Percentiles rank a stretch among this genome's conserved stretches.
These are phyloP conservation scores for Rhopilema esculentum DNA, from an alignment of 30 jellyfish, hydroid and myxozoan genomes.

Conservation along the genomic window DNA sequence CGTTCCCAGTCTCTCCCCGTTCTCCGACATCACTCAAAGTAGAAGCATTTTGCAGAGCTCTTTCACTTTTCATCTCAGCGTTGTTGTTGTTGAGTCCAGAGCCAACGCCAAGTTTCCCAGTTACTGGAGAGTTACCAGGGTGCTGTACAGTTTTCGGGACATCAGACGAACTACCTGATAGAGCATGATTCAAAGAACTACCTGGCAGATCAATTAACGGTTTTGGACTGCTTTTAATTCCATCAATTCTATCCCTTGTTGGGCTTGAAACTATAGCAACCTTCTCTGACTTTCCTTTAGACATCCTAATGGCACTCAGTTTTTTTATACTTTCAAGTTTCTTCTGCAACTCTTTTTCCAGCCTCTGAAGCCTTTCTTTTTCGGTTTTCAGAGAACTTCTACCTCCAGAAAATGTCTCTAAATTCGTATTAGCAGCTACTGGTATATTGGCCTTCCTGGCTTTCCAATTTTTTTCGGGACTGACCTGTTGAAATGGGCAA, in stretches of 20 bases:
- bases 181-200: neutral
- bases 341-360: conserved; percentile 40
- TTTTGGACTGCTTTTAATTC: neutral
- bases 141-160: too few relatives aligned
- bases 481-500: neutral
- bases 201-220: neutral
- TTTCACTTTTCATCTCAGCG: neutral
- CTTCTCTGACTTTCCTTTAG: neutral
- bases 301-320: conserved; percentile 4
- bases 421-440: neutral
- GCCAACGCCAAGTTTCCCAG: too few relatives aligned
- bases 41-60: neutral
- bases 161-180: too few relatives aligned
- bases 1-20: neutral
- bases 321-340: conserved; percentile 44
- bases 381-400: neutral
- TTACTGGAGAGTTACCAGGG: too few relatives aligned
- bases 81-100: neutral
- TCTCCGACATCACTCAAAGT: neutral
- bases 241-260: neutral
- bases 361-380: conserved; percentile 45
- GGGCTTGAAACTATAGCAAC: neutral
- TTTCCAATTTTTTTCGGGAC: neutral
- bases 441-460: neutral
- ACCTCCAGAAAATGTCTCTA: neutral